Evolutionary conservation across 2,113 vertebrate species (phyloP).

Genomic region (Scortum barcoo): DNA sequence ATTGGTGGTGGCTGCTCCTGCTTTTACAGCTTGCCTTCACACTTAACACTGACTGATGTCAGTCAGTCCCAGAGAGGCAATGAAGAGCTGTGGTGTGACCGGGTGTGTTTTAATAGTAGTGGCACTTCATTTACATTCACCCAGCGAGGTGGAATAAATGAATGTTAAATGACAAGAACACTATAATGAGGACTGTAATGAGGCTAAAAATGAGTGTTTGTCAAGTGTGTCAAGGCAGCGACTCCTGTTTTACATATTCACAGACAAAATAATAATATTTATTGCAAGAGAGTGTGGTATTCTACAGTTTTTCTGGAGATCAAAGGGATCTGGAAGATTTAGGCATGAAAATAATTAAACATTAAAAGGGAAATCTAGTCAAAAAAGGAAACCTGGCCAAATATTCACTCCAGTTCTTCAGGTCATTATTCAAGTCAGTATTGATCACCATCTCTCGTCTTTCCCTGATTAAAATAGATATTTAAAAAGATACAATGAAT

Average conservation of each 20-base stretch:
- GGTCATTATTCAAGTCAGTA: conserved; percentile 16
- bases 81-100: neutral
- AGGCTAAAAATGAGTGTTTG: neutral
- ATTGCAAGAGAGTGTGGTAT: neutral
- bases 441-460: neutral
- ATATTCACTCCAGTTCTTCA: neutral
- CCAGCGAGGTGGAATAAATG: neutral
- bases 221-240: conserved; percentile 13
- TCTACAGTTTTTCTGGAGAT: neutral
- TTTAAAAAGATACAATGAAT: conserved; percentile 34
- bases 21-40: neutral
- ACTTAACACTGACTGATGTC: neutral
- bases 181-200: neutral
- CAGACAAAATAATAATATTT: neutral
- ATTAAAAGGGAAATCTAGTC: conserved; percentile 44
- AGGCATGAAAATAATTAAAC: neutral
- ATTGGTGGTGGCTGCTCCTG: neutral
- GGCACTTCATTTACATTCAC: conserved; percentile 13
- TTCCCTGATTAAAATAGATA: conserved; percentile 21
- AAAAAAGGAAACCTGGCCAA: neutral
- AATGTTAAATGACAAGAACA: neutral
- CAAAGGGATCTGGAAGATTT: conserved; percentile 30
- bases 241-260: neutral
- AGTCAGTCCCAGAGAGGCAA: neutral
- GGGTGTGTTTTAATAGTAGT: conserved; percentile 13